These are phyloP conservation scores for Scomber scombrus DNA, from an alignment of 2,113 vertebrate species.

Conservation along the genomic window DNA sequence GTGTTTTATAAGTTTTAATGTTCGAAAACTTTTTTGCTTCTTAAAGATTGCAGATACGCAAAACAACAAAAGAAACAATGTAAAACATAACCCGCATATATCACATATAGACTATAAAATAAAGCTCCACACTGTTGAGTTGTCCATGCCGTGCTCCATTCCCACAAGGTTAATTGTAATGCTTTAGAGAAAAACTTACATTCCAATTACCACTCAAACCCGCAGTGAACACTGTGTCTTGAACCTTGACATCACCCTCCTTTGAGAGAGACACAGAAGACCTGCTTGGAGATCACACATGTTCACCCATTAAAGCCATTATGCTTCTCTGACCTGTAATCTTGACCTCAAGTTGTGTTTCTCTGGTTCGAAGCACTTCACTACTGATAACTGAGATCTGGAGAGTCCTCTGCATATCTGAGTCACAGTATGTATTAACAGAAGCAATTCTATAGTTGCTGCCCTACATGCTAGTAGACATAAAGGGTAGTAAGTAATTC, in stretches of 20 bases:
- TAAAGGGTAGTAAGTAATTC: too few relatives aligned
- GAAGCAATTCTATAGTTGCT: neutral
- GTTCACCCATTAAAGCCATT: slow-evolving; percentile 49
- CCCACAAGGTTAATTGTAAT: slow-evolving; percentile 34
- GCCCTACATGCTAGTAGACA: too few relatives aligned
- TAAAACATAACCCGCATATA: neutral
- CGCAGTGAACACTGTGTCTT: slow-evolving; percentile 24
- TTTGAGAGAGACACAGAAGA: slow-evolving; percentile 5
- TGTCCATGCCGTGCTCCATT: neutral
- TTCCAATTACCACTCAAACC: slow-evolving; percentile 58
- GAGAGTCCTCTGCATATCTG: slow-evolving; percentile 13
- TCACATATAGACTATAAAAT: neutral
- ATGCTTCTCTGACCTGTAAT: slow-evolving; percentile 61
- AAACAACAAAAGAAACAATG: neutral
- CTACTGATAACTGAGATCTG: slow-evolving; percentile 25
- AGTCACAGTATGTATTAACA: neutral
- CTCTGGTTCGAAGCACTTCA: slow-evolving; percentile 29
- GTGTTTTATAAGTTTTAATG: too few relatives aligned
- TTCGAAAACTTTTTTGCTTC: neutral
- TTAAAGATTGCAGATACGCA: neutral
- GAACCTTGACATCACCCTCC: slow-evolving; percentile 54
- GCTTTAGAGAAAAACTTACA: slow-evolving; percentile 35
- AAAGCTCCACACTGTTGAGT: slow-evolving; percentile 24
- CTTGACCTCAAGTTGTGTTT: slow-evolving; percentile 55
- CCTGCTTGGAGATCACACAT: slow-evolving; percentile 38